Conservation (phyloP, 1,140 invertebrate genomes). For the Coenobita brevimanus region DNA sequence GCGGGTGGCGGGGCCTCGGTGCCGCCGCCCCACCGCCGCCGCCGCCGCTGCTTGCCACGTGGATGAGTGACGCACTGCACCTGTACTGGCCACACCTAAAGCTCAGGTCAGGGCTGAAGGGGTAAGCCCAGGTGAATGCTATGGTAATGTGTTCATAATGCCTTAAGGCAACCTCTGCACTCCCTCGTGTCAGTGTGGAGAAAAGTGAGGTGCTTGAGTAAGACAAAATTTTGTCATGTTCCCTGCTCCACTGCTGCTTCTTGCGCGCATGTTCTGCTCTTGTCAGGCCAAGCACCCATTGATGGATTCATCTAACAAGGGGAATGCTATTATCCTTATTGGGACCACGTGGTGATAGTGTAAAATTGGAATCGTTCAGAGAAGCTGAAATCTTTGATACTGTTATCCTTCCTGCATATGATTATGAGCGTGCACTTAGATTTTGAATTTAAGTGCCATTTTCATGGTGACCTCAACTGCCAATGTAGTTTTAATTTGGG, state of each 20-base stretch:
- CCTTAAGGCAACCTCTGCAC: conserved; percentile 66
- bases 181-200: conserved; percentile 64
- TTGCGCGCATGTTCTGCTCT: conserved; percentile 65
- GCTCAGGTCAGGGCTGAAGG: conserved; percentile 63
- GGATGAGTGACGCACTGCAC: conserved; percentile 60
- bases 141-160: conserved; percentile 67
- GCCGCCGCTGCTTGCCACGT: conserved; percentile 57
- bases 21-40: conserved; percentile 34
- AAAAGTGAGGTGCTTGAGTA: conserved; percentile 68
- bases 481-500: conserved; percentile 71
- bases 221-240: conserved; percentile 66
- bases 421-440: conserved; percentile 69
- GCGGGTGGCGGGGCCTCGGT: conserved; percentile 39
- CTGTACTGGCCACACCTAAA: conserved; percentile 58
- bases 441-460: conserved; percentile 69
- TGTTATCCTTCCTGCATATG: conserved; percentile 69
- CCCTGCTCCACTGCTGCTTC: conserved; percentile 66
- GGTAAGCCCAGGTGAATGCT: conserved; percentile 66
- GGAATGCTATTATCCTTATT: conserved; percentile 69
- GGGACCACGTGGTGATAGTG: conserved; percentile 70
- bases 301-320: conserved; percentile 65
- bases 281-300: conserved; percentile 66
- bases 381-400: conserved; percentile 69
- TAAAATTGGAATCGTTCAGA: conserved; percentile 65
- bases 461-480: conserved; percentile 70